These are phyloP conservation scores for Crotalus viridis DNA, from an alignment of 2,113 vertebrate species.

Conservation along the genomic window DNA sequence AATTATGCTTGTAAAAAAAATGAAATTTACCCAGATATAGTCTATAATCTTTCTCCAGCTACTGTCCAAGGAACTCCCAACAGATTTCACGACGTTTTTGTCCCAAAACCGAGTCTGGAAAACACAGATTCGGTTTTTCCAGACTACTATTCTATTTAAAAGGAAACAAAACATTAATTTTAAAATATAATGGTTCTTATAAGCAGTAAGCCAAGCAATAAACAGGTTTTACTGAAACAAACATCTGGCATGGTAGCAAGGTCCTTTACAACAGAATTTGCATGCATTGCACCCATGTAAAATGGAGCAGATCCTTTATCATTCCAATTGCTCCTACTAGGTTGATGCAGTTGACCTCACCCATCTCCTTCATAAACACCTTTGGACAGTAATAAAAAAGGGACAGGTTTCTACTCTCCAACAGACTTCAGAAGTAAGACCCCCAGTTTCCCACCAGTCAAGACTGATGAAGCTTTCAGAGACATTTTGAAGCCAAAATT, in stretches of 20 bases:
- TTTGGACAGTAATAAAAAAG: background rate
- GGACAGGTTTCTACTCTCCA: background rate
- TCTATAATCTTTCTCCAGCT: conserved; percentile 57
- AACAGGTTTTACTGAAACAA: background rate
- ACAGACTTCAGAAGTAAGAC: background rate
- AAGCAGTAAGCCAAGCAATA: background rate
- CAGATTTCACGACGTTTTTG: conserved; percentile 53
- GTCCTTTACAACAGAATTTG: background rate
- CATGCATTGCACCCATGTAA: background rate
- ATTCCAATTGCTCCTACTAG: background rate
- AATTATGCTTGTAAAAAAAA: background rate
- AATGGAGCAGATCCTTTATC: background rate
- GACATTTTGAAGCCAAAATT: background rate
- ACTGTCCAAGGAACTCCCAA: conserved; percentile 39
- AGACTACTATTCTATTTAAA: conserved; percentile 51
- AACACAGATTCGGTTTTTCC: conserved; percentile 32
- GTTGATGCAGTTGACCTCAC: background rate
- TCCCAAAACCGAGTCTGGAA: conserved; percentile 50
- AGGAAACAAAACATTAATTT: conserved; percentile 4
- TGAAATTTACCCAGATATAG: conserved; percentile 55
- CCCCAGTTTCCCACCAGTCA: background rate
- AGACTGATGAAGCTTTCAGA: background rate
- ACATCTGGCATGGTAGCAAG: background rate
- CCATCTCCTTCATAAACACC: background rate
- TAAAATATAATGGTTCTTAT: background rate